A percentile compares a stretch with the other conserved stretches of the same genome.
phyloP scores from a whole-genome alignment of 2,797 vertebrate genomes.

The Channa striata region DNA sequence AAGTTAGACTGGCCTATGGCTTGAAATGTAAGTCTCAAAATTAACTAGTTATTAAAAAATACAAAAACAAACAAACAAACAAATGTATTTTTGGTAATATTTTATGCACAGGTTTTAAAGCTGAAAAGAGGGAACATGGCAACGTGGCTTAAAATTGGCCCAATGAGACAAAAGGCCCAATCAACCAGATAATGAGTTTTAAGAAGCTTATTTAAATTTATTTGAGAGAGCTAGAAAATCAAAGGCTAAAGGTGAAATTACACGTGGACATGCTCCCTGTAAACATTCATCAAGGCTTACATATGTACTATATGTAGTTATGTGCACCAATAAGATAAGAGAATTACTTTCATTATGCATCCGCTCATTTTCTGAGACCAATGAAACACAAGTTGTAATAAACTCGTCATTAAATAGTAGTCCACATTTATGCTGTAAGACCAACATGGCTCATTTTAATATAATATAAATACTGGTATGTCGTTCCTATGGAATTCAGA shows the following conservation, averaged over 20 bases:
- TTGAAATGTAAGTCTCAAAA: neutral
- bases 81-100: no score
- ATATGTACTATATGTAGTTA: no score
- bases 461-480: constrained; percentile 1
- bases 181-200: neutral
- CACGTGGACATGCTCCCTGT: no score
- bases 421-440: neutral
- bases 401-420: neutral
- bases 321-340: no score
- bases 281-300: neutral
- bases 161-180: neutral
- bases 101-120: no score
- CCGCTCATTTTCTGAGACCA: neutral
- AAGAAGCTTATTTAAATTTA: neutral
- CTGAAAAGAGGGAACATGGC: neutral
- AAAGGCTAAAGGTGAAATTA: neutral
- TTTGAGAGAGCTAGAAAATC: neutral
- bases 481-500: neutral
- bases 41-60: no score
- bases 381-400: neutral
- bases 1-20: neutral
- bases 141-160: neutral
- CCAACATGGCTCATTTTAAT: neutral
- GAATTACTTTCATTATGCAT: neutral
- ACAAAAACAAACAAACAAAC: no score